Conservation (phyloP, 30 jellyfish, hydroid and myxozoan genomes). For the Pseudorhiza aurosa region DNA sequence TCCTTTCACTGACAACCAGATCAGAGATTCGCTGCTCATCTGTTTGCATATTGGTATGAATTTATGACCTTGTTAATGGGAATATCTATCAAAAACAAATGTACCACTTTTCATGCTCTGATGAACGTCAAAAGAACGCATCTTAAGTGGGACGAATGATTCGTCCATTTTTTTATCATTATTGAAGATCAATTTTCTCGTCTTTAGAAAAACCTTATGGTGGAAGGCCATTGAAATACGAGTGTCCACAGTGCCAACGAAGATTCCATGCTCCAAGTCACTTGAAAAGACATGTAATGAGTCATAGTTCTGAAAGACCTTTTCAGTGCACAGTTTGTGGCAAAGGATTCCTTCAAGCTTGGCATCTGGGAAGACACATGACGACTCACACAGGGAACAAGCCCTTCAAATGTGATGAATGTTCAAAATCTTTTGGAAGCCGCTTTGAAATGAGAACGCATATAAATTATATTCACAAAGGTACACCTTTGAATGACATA, state of each 20-base stretch:
- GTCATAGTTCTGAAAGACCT: constrained; percentile 97
- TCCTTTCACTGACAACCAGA: too few relatives aligned
- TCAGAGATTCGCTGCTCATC: too few relatives aligned
- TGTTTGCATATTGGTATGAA: too few relatives aligned
- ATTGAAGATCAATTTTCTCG: too few relatives aligned
- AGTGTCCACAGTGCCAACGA: constrained; percentile 88
- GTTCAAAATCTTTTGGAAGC: constrained; percentile 97
- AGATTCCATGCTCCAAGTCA: constrained; percentile 98
- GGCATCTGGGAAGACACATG: constrained; percentile 99
- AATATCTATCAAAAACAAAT: too few relatives aligned
- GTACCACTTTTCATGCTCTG: too few relatives aligned
- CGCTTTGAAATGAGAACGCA: constrained; percentile 99
- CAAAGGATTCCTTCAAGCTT: constrained; percentile 96
- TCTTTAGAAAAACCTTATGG: constrained; percentile 93
- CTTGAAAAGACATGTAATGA: constrained; percentile 89
- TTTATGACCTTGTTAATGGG: too few relatives aligned
- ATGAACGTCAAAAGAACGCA: too few relatives aligned
- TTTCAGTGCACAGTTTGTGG: constrained; percentile 89
- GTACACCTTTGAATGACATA: constrained; percentile 31
- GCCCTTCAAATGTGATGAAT: constrained; percentile 92
- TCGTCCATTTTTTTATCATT: too few relatives aligned
- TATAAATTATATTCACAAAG: constrained; percentile 92
- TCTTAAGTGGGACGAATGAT: too few relatives aligned
- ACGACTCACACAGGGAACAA: constrained; percentile 98
- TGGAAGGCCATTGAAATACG: constrained; percentile 94